These are phyloP conservation scores for Xenentodon cancila DNA, from an alignment of 2,797 vertebrate species.

Conservation along the genomic window DNA sequence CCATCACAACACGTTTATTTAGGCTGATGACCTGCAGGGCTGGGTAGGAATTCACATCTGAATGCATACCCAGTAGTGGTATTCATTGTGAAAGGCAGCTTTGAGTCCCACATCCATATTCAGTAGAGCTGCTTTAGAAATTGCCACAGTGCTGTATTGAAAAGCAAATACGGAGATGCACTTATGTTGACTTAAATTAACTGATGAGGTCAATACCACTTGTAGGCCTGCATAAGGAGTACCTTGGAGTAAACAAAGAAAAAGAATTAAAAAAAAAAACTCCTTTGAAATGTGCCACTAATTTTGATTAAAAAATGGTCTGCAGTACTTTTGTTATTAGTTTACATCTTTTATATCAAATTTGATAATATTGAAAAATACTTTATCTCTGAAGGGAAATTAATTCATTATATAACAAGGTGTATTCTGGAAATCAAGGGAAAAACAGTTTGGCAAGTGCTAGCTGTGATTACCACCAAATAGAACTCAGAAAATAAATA, in stretches of 20 bases:
- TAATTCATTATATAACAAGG: not conserved
- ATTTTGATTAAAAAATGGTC: no score
- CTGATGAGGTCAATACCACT: slow-evolving; percentile 12
- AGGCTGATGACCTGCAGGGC: slow-evolving; percentile 53
- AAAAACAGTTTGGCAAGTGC: not conserved
- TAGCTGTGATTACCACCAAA: not conserved
- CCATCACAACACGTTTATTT: slow-evolving; percentile 67
- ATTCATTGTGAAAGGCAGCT: slow-evolving; percentile 53
- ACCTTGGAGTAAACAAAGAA: not conserved
- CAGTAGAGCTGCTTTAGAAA: slow-evolving; percentile 52
- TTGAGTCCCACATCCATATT: slow-evolving; percentile 42
- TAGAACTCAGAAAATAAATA: slow-evolving; percentile 7
- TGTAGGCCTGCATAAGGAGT: not conserved
- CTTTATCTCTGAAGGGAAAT: no score
- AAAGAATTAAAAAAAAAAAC: not conserved
- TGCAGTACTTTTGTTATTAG: not conserved
- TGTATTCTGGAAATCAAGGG: not conserved
- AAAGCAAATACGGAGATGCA: slow-evolving; percentile 26
- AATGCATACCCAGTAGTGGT: slow-evolving; percentile 42
- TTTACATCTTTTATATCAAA: not conserved
- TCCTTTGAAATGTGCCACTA: not conserved
- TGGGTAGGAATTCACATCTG: slow-evolving; percentile 51
- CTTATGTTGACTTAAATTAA: slow-evolving; percentile 12
- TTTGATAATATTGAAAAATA: no score
- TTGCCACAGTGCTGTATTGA: slow-evolving; percentile 16